Evolutionary conservation across 2,113 vertebrate species (phyloP), one percentile per base, ranked within the genome.

Genomic region (Sigmodon hispidus): DNA sequence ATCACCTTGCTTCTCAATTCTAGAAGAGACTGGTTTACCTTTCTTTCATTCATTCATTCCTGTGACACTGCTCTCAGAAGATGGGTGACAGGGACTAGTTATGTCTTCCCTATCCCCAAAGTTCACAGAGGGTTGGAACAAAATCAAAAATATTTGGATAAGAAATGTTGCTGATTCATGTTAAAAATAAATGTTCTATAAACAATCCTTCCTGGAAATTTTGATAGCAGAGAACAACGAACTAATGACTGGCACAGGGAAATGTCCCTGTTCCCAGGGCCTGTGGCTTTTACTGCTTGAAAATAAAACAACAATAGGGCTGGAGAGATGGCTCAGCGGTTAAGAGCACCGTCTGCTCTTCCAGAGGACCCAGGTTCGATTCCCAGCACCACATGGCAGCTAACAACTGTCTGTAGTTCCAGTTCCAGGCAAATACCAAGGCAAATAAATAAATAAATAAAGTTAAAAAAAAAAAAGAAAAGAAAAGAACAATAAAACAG

Each of bases 131-230:
- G 93, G 69, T 67, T 67, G 63, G 84, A 77, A 88, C 76, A 21
- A 55, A 65, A 92, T 87, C 59, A 84, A 63, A 77, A 34, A 48
- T 80, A 72, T 91, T 93, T 87, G 70, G 55, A 34, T 87, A 77
- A 94, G 89, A 72, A 93, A 89, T 43, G 89, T 65, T 26, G 0
- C 75, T 45, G 77, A 43, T 90, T 90, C 55, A 3, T 79, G 95
- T 87, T 61, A 97, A 97, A 96, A 94, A 92, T 93, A 89, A 87
- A 73, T 26, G 19, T 77, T 76, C 69, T 70, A 10, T 76, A 90
- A 93, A 94, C 79, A 90, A 40, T 24, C 63, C 57, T 84, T 29
- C 36, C 8, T 17, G 75, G 80, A 94, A 5, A 48, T 2, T 91
- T 87, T 52, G 77, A 12, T 61, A 84, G 87, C 36, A 6, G 55